phyloP scores from a whole-genome alignment of 2,888 invertebrate species.

The Napeogenes inachia region DNA sequence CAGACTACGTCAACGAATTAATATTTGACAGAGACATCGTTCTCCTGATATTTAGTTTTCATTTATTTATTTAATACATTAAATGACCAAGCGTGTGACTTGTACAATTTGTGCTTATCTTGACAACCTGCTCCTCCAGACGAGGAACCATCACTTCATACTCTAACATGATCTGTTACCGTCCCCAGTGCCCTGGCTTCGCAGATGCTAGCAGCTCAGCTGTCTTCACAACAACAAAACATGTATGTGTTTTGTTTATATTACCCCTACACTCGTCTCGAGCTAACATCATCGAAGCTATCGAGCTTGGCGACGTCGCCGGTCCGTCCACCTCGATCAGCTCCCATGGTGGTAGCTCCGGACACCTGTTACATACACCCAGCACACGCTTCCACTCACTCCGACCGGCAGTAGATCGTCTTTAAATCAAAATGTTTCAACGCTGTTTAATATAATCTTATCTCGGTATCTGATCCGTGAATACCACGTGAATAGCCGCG shows the following conservation, averaged over 20 bases:
- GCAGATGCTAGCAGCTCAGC: constrained; percentile 96
- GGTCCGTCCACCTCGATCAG: background rate
- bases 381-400: constrained; percentile 69
- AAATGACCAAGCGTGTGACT: constrained; percentile 54
- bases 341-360: constrained; percentile 55
- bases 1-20: constrained; percentile 43
- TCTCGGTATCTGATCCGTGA: constrained; percentile 69
- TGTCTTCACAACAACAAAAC: constrained; percentile 94
- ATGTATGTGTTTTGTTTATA: constrained; percentile 87
- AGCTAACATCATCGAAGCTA: constrained; percentile 35
- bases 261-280: constrained; percentile 50
- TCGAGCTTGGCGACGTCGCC: background rate
- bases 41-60: background rate
- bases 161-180: constrained; percentile 76
- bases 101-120: constrained; percentile 33
- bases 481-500: constrained; percentile 69
- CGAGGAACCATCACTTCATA: constrained; percentile 45
- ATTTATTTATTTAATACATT: no score
- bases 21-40: constrained; percentile 15
- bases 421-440: constrained; percentile 77
- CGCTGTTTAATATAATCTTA: constrained; percentile 73
- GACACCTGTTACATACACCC: constrained; percentile 62
- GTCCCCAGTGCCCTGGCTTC: constrained; percentile 97
- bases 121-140: constrained; percentile 33
- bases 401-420: constrained; percentile 61